Evolutionary conservation across 2,797 vertebrate species (phyloP), one percentile per base, ranked within the genome.

Genomic region (Anableps anableps): DNA sequence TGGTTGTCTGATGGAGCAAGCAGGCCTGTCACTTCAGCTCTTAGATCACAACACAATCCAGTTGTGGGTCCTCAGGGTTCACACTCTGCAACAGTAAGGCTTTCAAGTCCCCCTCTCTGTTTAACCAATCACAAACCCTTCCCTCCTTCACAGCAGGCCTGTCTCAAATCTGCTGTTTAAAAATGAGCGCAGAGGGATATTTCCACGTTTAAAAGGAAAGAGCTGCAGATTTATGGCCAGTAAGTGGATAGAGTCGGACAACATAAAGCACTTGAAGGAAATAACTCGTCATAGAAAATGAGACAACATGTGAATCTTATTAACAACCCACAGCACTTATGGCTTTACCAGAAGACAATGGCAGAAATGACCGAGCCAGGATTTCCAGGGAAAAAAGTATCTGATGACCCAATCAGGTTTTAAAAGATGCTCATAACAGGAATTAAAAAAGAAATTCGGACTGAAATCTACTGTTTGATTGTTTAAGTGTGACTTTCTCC

Each of bases 81-180:
- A 79, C 26, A 7, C 76, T 79, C 74, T 81, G 55, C 78, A 84
- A 72, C 78, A 53, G 45, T 41, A 75, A 48, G 31, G 17, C 53
- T 80, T 76, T 80, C 51, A 62, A 41, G 68, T 81, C n/a, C 55
- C 60, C 74, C 74, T 60, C 74, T 84, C 93, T 93, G 93, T 88
- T 94, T 84, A 89, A 94, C 77, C 81, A 78, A 94, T 93, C 88
- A 91, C 58, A 80, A 43, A 85, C 68, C 83, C 84, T 82, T 43
- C 83, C 80, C 87, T 91, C 87, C 64, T 73, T 77, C 77, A 3
- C 86, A 88, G 85, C 80, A 66, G 81, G 78, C 47, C 19, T 21
- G 2, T 83, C 64, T 78, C 73, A 45, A 70, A 82, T 83, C 75
- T 62, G 72, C 72, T 72, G 77, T 83, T 81, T 75, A 73, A 91